Percentiles rank a stretch among this genome's conserved stretches.
phyloP scores from a whole-genome alignment of 2,888 invertebrate genomes.

The Brenthis ino region DNA sequence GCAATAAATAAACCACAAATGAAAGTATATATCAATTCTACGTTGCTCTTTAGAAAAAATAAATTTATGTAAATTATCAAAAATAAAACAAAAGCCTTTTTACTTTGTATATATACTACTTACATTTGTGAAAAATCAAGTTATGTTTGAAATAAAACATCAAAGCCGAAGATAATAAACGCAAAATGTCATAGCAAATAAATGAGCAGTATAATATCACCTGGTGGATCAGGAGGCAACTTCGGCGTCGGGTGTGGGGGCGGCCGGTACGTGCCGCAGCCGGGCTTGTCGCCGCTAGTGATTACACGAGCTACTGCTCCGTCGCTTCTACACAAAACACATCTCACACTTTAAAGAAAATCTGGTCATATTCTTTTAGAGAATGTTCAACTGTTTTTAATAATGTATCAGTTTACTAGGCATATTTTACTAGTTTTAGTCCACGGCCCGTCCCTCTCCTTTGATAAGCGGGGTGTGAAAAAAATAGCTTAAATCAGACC shows the following conservation, averaged over 20 bases:
- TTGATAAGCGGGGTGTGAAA: no score
- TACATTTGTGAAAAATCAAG: not conserved
- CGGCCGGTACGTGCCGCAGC: conserved; percentile 72
- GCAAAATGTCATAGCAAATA: conserved; percentile 12
- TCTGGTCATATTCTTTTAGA: not conserved
- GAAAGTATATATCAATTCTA: no score
- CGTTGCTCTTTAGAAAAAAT: not conserved
- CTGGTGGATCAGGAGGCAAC: conserved; percentile 74
- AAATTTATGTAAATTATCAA: not conserved
- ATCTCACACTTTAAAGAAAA: conserved; percentile 2
- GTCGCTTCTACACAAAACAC: conserved; percentile 53
- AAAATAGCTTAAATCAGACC: no score
- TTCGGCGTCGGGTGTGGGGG: conserved; percentile 72
- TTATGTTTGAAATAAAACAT: not conserved
- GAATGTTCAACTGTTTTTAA: conserved; percentile 2
- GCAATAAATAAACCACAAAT: no score
- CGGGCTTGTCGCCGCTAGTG: conserved; percentile 67
- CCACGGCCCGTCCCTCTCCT: no score
- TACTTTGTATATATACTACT: no score
- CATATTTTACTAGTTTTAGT: not conserved
- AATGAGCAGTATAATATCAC: conserved; percentile 45
- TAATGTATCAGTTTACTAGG: not conserved
- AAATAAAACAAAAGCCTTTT: not conserved
- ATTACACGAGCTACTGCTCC: conserved; percentile 65
- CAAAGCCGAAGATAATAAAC: not conserved